Base-by-base conservation (phyloP, 2,888 invertebrate species). In the Allolobophora icterica region DNA sequence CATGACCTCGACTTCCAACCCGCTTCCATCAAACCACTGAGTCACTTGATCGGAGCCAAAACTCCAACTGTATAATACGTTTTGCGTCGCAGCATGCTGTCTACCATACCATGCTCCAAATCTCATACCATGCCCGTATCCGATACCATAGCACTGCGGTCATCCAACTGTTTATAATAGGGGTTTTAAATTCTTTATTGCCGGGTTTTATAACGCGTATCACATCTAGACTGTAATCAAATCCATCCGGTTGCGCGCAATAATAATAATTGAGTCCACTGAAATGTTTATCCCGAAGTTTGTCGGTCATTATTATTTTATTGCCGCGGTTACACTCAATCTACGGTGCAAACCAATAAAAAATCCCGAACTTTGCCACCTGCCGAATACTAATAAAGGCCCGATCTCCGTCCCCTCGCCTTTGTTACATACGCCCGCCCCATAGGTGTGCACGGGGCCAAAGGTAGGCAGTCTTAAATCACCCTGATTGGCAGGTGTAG, bases 271-370 rank as follows among this genome's bases (percentile, higher is more conserved):
- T 38, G 38, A 87, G n/a, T 87, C 38, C 87, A 87, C 8, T 87
- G 34, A 71, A 87, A 87, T 87, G 87, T 24, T 87, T 87, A 87
- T 87, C 35, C 87, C 38, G 34, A 34, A 87, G 87, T 87, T 87
- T 35, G 34, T 19, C 35, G 87, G 87, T 87, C 87, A 87, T 87
- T 87, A 87, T 87, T 34, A 87, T 87, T 87, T 87, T 87, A 87
- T 87, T 4, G 87, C 38, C 87, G 87, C 38, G 35, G 87, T 87
- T 87, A 35, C 35, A 87, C 34, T 34, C 87, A 8, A 87, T 87
- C 87, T 87, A 15, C 34, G 38, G 87, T 87, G 38, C 87, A 87
- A 87, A 87, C 35, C 87, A 34, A 38, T 87, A 87, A 87, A 87
- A 84, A 38, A 71, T 0, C 30, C 30, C n/a, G 71, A 71, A 71